These are phyloP conservation scores for Melipona quadrifasciata DNA, from an alignment of 1,140 invertebrate genomes.

Conservation along the genomic window DNA sequence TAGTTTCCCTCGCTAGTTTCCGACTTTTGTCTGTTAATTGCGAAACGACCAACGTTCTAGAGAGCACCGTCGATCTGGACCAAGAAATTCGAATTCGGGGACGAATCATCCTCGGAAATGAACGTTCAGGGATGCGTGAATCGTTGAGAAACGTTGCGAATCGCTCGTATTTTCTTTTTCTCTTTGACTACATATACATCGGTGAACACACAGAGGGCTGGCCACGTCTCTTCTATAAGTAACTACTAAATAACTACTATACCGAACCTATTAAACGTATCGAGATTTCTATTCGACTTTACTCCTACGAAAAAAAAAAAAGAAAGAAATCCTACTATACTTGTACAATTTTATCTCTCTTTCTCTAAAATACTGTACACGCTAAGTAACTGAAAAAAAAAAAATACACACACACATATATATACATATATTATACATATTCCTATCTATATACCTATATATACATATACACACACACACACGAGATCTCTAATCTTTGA, in stretches of 20 bases:
- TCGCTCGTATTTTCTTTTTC: not conserved
- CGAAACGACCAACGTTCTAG: slow-evolving; percentile 51
- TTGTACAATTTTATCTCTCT: slow-evolving; percentile 35
- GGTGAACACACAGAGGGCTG: slow-evolving; percentile 30
- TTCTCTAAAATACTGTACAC: slow-evolving; percentile 32
- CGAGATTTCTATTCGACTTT: slow-evolving; percentile 54
- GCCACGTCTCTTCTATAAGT: slow-evolving; percentile 19
- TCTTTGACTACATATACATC: not conserved
- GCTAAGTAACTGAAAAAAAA: slow-evolving; percentile 2
- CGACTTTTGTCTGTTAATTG: slow-evolving; percentile 26
- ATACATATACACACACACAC: not conserved
- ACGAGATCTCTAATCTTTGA: slow-evolving; percentile 51
- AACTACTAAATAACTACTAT: slow-evolving; percentile 32
- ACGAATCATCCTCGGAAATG: no score
- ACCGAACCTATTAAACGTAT: slow-evolving; percentile 10
- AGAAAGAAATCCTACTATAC: not conserved
- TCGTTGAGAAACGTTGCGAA: not conserved
- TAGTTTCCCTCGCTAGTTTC: slow-evolving; percentile 32
- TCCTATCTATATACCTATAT: slow-evolving; percentile 15
- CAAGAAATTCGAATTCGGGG: slow-evolving; percentile 2
- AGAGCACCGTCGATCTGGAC: slow-evolving; percentile 33
- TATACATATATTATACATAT: not conserved
- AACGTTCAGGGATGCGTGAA: slow-evolving; percentile 8
- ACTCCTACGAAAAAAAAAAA: not conserved
- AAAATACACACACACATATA: not conserved